Evolutionary conservation across 2,113 vertebrate genomes (phyloP), one percentile per base, ranked within the genome.

Genomic region (Hippocampus abdominalis): DNA sequence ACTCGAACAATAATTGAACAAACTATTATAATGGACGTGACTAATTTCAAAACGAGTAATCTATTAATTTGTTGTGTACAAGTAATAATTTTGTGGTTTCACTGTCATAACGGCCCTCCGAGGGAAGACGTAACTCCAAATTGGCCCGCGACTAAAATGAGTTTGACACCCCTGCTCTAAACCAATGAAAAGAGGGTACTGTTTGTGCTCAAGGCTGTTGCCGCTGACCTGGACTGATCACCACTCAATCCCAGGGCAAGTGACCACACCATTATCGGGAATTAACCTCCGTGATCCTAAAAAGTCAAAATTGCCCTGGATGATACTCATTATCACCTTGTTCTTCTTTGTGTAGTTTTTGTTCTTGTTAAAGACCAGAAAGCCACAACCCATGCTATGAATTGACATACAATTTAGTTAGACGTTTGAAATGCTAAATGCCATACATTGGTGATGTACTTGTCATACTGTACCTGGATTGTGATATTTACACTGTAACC

Each of bases 241-340:
- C 27, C 25, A 8, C 13, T 32, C 27, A 29, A 32, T 18, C 57
- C 27, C 27, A 32, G 27, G 7, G 15, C 27, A 60, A 32, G 57
- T 32, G 57, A 32, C 70, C 53, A 46, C 49, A 71, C 73, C 81
- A 84, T 86, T 87, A 80, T 81, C 67, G 29, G 16, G 44, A 59
- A 70, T 81, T 83, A 73, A 81, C 79, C 84, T 81, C 42, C 62
- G 23, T 68, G 76, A 82, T 76, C 82, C 75, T 13, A 69, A 66
- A 82, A 72, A 69, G 75, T 78, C 77, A 65, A 46, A 72, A 72
- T 68, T 44, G 77, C 73, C 79, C 81, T 74, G 72, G 73, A 80
- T 60, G 75, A 66, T 51, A 42, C 68, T 69, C 25, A 54, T 8
- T 7, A 4, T 49, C 48, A 8, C 6, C 18, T 18, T 49, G 46